Conservation (phyloP, 2,888 invertebrate genomes). For the Odontocerum albicorne region DNA sequence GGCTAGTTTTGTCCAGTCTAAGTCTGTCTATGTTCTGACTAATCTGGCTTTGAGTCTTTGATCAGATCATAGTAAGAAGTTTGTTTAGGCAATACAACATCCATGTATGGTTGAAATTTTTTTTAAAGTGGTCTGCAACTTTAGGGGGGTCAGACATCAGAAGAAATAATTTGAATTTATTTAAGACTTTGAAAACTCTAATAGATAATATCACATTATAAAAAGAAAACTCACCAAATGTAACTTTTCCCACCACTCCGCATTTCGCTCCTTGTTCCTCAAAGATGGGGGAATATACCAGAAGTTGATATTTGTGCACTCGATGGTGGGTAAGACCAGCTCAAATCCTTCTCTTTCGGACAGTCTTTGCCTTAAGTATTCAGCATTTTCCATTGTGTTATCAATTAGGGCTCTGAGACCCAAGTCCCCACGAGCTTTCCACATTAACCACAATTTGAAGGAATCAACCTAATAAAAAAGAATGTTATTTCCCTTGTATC, state of each 20-base stretch:
- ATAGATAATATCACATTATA: too few relatives aligned
- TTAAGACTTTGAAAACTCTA: too few relatives aligned
- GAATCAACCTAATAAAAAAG: slow-evolving; percentile 66
- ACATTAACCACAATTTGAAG: slow-evolving; percentile 91
- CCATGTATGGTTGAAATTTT: too few relatives aligned
- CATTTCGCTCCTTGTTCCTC: slow-evolving; percentile 48
- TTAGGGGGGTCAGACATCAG: too few relatives aligned
- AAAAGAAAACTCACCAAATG: slow-evolving; percentile 48
- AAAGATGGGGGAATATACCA: slow-evolving; percentile 77
- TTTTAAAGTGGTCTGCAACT: too few relatives aligned
- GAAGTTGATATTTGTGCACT: slow-evolving; percentile 87
- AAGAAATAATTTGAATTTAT: too few relatives aligned
- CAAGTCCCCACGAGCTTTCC: slow-evolving; percentile 75
- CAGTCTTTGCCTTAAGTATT: slow-evolving; percentile 59
- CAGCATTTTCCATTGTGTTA: slow-evolving; percentile 62
- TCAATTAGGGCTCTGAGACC: slow-evolving; percentile 65
- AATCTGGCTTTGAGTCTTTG: too few relatives aligned
- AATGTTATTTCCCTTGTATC: neutral
- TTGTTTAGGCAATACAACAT: too few relatives aligned
- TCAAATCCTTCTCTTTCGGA: slow-evolving; percentile 59
- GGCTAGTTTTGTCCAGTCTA: too few relatives aligned
- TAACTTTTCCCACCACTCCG: slow-evolving; percentile 56
- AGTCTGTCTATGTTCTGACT: too few relatives aligned
- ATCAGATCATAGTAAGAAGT: too few relatives aligned
- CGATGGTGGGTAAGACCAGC: slow-evolving; percentile 58